Evolutionary conservation across 2,888 invertebrate genomes (phyloP).

Genomic region (Cantharis flavilabris): DNA sequence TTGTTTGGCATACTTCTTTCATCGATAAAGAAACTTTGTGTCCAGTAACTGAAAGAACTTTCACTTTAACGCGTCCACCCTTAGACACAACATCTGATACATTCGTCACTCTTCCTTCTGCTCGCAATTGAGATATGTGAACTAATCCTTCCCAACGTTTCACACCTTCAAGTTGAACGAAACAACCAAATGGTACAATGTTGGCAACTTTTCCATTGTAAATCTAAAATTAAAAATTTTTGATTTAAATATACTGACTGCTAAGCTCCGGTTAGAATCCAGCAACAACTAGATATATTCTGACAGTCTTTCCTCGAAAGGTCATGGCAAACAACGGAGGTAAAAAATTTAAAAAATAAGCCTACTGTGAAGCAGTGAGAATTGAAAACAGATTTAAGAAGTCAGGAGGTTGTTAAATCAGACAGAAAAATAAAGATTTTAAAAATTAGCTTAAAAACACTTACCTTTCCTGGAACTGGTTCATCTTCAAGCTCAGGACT

Average conservation of each 20-base stretch:
- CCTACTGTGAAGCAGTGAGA: too few species aligned
- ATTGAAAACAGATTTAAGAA: too few species aligned
- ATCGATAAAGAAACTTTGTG: slow-evolving; percentile 95
- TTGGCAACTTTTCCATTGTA: slow-evolving; percentile 94
- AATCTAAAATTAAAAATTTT: slow-evolving; percentile 62
- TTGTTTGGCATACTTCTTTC: slow-evolving; percentile 97
- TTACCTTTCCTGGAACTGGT: slow-evolving; percentile 75
- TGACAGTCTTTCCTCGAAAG: too few species aligned
- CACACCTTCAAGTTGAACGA: slow-evolving; percentile 93
- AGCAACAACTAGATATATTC: too few species aligned
- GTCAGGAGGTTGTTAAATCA: too few species aligned
- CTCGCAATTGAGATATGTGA: slow-evolving; percentile 92
- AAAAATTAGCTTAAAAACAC: neutral
- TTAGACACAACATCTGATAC: slow-evolving; percentile 92
- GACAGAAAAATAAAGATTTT: too few species aligned
- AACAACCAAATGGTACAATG: slow-evolving; percentile 97
- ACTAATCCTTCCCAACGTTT: slow-evolving; percentile 93
- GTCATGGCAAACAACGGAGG: too few species aligned
- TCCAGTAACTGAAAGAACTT: slow-evolving; percentile 90
- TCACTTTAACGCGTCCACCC: slow-evolving; percentile 87
- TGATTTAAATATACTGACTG: too few species aligned
- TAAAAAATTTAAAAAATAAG: too few species aligned
- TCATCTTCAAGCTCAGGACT: slow-evolving; percentile 70
- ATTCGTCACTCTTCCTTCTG: slow-evolving; percentile 92
- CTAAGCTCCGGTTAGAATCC: too few species aligned